Base-by-base conservation (phyloP, 2,888 invertebrate genomes). In the Mamestra brassicae region DNA sequence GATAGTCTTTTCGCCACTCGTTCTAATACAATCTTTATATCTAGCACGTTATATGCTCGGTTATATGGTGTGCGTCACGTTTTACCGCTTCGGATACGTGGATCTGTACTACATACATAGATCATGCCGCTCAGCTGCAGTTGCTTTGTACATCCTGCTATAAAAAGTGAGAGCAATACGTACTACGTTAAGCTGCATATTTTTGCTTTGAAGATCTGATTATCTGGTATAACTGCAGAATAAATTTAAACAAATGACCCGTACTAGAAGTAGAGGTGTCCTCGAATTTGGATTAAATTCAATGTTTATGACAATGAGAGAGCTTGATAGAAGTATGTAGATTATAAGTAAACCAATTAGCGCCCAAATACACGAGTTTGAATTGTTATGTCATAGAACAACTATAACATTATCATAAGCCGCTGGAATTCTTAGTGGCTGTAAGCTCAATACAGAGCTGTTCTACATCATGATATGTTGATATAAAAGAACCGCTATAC, bases 91-190 rank as follows among this genome's bases (percentile, higher is more conserved):
- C 81, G 72, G 57, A 69, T 76, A 82, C 79, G 79, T 82, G 76
- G 71, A 72, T 60, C 60, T 62, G 66, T 54, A 66, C 60, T 81
- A 54, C 57, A 36, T 79, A 72, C 69, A 63, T 65, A 65, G 36
- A 63, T 47, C 55, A 50, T 72, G 54, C 52, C 71, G 45, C 26
- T 26, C 26, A 26, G 26, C 26, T 26, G 26, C 26, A 26, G 26
- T 15, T 62, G 61, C 71, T 66, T 69, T 17, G 65, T 62, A 78
- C 47, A 62, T 76, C 66, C 55, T 64, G 47, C 50, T 47, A 79
- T 68, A 71, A 76, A 62, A 67, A 76, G 79, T 79, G 72, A 82
- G 79, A 82, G 72, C 64, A 76, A 76, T 69, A 67, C 71, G 81
- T 36, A 57, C 11, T 47, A 47, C 11, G 13, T 13, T 47, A 47